Percentiles rank a stretch among this genome's conserved stretches.
phyloP scores from a whole-genome alignment of 2,797 vertebrate genomes.

The Parotocinclus haroldoi region DNA sequence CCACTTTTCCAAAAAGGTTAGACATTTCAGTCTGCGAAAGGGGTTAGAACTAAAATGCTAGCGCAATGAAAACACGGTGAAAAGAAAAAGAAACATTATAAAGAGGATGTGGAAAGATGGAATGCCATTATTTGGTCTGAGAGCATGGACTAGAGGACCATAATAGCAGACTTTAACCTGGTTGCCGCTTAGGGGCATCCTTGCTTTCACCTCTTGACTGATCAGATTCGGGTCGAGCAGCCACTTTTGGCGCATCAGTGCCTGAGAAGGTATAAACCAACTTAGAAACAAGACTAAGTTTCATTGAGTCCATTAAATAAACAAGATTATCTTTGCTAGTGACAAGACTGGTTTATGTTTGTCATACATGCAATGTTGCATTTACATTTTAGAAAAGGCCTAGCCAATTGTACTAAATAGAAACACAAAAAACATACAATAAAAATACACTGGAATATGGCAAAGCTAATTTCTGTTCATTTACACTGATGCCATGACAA shows the following conservation, averaged over 20 bases:
- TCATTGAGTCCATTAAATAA: too few relatives aligned
- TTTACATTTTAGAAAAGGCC: too few relatives aligned
- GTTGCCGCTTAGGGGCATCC: constrained; percentile 75
- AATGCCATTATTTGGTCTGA: constrained; percentile 22
- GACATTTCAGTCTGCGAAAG: constrained; percentile 1
- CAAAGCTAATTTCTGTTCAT: too few relatives aligned
- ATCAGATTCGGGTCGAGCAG: constrained; percentile 77
- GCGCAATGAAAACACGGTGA: background rate
- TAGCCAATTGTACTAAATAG: too few relatives aligned
- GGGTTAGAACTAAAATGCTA: background rate
- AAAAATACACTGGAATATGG: too few relatives aligned
- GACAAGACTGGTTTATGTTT: too few relatives aligned
- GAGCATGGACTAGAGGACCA: constrained; percentile 1
- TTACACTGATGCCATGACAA: too few relatives aligned
- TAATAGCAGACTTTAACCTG: constrained; percentile 60
- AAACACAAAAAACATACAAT: too few relatives aligned
- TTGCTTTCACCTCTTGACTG: constrained; percentile 80
- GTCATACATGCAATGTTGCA: too few relatives aligned
- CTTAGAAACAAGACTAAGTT: constrained; percentile 2
- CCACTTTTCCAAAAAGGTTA: background rate
- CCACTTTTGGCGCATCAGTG: constrained; percentile 76
- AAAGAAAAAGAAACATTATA: background rate
- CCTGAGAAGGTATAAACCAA: constrained; percentile 49
- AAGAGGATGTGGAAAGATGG: background rate
- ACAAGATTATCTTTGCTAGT: too few relatives aligned